Evolutionary conservation across 2,888 invertebrate species (phyloP), one percentile per base, ranked within the genome.

Genomic region (Torymus aiolomorphi): DNA sequence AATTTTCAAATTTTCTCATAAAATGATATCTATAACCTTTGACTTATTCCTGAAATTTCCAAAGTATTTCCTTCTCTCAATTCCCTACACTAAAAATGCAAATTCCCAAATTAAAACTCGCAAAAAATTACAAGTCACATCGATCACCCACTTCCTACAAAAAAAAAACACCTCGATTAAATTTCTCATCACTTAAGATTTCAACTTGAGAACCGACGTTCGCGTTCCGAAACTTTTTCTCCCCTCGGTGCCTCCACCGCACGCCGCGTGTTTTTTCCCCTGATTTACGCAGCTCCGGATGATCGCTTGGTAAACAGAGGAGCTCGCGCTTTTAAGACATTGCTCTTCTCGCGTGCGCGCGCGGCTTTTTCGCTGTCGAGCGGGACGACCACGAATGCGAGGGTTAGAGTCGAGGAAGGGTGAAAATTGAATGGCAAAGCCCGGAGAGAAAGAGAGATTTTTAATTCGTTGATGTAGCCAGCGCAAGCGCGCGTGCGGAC

Each of bases 241-340:
- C 20, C 59, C 31, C 59, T 56, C 18, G 20, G 16, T 56, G n/a
- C 8, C 42, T 52, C 13, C n/a, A 57, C 11, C 24, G 14, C 49
- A 18, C 56, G 20, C 20, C 2, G n/a, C 20, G 31, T 18, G 16
- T 67, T 51, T 51, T 63, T 24, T 76, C 62, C 72, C 42, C 56
- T 73, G 77, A 80, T 80, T 77, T 74, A 76, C 73, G 80, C 66
- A 66, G 71, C 76, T 66, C 54, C 61, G 72, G 61, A 51, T 67
- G 75, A 80, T 80, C 69, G 73, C 52, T 57, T 12, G 54, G 71
- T 79, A 80, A 80, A 80, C 76, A 76, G 76, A 51, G 73, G 65
- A 31, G 31, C 31, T 3, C 31, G 31, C 77, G 80, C 80, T 80
- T 73, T 80, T 63, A 80, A 76, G 69, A 80, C 61, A 72, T 76